Base-by-base conservation (phyloP, 2,797 vertebrate genomes). In the Cossypha polioptera region DNA sequence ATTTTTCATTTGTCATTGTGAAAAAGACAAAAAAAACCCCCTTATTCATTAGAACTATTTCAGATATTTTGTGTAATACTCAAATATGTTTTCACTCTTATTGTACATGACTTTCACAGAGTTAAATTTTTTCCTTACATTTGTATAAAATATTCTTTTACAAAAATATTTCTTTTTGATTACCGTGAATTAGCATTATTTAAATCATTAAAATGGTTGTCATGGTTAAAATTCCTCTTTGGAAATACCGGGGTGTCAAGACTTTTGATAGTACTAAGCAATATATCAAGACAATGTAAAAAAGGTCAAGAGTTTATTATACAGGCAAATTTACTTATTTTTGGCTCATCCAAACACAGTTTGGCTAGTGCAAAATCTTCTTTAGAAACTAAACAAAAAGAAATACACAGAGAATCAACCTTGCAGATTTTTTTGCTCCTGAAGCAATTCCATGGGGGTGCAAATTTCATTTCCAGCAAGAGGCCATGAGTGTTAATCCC, bases 381-480 rank as follows among this genome's bases (percentile, higher is more conserved):
- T 53, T 73, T 15, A 72, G 40, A 69, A 75, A 38, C 2, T 3
- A 58, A 72, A 58, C 18, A 54, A 36, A 51, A 73, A 33, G 1
- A 73, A 69, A 75, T 6, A 45, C 5, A 62, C 0, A 1, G 12
- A 54, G 26, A 43, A 62, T 7, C 18, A 42, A 21, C 14, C n/a
- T 29, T 43, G 35, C 16, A 55, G 25, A 33, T n/a, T 29, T 77
- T 38, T 81, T 55, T 76, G 40, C 40, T 73, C 42, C 22, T 42
- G 24, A 13, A 88, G 59, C 10, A 42, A 45, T 26, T 29, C 42
- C 48, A 74, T 1, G 0, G 1, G 1, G 1, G 6, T 29, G n/a
- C 7, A 92, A 65, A 88, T 76, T 42, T 73, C 15, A 35, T 16
- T 66, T 69, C 33, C 51, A 91, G 40, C 8, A 55, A 66, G 25